Evolutionary conservation across 92 coral and sea anemone genomes (phyloP), one percentile per base, ranked within the genome.

Genomic region (Porites evermanni): DNA sequence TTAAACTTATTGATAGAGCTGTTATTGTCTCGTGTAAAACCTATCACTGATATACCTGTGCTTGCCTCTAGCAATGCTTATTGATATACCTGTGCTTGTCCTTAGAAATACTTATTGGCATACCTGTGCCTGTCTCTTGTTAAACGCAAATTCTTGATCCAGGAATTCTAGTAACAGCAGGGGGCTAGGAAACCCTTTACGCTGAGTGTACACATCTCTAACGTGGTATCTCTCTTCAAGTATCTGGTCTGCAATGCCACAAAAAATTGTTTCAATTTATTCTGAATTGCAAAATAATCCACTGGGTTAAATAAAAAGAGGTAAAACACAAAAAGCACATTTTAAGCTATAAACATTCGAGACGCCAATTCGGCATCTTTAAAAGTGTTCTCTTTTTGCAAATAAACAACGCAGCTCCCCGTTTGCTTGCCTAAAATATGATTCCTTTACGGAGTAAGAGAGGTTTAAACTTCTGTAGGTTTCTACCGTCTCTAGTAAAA

Each of bases 141-240:
- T 79, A 64, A 95, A 97, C 7, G 98, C 94, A 70, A 82, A 74
- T 21, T 88, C 93, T 29, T 87, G 89, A 44, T 93, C 95, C 76
- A 90, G 82, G 74, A 80, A 90, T 54, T 97, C 95, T 60, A 97
- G 89, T 81, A 81, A 79, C 72, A 97, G 84, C 80, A 95, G 93
- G 1, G 99, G 99, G 52, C 98, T 95, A 14, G 99, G 98, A 82
- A 97, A 97, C 4, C 99, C 99, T 71, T 97, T 97, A 59, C 98
- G 92, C 77, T 93, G 91, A 10, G 98, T 87, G 89, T 90, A 97
- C 79, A 95, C 91, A 66, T 97, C 99, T 38, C 98, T 92, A 10
- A 97, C 98, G 73, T 81, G 94, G 88, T 91, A 92, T 18, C 93
- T 90, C 38, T 94, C 97, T 82, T 95, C 99, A 29, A 97, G 88